phyloP scores from a whole-genome alignment of 2,888 invertebrate species.

The Drosophila anomelani region DNA sequence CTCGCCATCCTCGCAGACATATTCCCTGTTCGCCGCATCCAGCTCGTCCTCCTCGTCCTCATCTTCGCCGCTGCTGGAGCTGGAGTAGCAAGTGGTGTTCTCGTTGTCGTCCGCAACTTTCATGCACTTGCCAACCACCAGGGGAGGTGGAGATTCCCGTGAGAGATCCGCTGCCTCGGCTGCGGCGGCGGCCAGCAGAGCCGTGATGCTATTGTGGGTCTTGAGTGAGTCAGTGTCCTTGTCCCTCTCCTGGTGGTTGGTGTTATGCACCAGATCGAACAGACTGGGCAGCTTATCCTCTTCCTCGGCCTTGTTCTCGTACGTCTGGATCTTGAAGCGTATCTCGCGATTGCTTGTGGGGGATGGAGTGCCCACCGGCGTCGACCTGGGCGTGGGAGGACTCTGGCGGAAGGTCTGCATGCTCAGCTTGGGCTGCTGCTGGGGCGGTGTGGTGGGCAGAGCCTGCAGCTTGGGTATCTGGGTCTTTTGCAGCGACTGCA shows the following conservation, averaged over 20 bases:
- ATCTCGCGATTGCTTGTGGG: slow-evolving; percentile 78
- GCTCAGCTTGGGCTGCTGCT: slow-evolving; percentile 67
- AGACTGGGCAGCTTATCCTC: slow-evolving; percentile 87
- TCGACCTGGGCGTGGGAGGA: slow-evolving; percentile 59
- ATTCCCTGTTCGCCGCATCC: slow-evolving; percentile 78
- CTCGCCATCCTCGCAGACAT: slow-evolving; percentile 84
- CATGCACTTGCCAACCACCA: slow-evolving; percentile 83
- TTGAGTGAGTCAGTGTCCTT: slow-evolving; percentile 17
- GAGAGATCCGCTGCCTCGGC: slow-evolving; percentile 59
- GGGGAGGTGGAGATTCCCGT: slow-evolving; percentile 69
- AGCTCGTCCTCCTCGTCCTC: slow-evolving; percentile 72
- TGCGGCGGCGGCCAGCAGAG: slow-evolving; percentile 61
- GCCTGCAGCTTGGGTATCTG: slow-evolving; percentile 82
- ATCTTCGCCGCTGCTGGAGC: slow-evolving; percentile 80
- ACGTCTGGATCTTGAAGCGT: slow-evolving; percentile 84
- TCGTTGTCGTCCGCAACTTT: slow-evolving; percentile 74
- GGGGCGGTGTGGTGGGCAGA: slow-evolving; percentile 65
- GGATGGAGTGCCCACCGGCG: slow-evolving; percentile 66
- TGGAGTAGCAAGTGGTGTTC: slow-evolving; percentile 79
- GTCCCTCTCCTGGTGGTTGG: slow-evolving; percentile 84
- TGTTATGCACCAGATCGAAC: slow-evolving; percentile 90
- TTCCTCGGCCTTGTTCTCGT: slow-evolving; percentile 81
- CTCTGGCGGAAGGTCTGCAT: slow-evolving; percentile 83
- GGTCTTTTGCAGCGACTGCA: slow-evolving; percentile 82
- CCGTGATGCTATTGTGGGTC: slow-evolving; percentile 52